phyloP scores from a whole-genome alignment of 2,113 vertebrate genomes.

The Edolisoma coerulescens region DNA sequence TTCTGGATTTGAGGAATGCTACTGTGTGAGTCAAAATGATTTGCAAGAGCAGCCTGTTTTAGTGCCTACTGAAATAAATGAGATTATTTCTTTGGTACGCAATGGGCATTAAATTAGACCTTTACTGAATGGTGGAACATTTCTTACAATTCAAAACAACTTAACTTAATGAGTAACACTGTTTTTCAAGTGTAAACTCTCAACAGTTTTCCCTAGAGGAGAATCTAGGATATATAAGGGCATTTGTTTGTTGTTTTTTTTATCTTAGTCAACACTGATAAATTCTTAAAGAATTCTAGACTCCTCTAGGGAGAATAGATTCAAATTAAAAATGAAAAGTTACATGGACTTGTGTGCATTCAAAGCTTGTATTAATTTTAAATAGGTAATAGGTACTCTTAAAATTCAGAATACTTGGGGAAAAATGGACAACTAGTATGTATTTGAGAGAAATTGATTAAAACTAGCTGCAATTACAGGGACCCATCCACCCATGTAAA shows the following conservation, averaged over 20 bases:
- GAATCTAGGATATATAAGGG: not conserved
- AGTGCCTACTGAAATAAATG: not conserved
- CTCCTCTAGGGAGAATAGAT: not conserved
- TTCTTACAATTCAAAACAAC: not conserved
- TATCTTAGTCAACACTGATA: not conserved
- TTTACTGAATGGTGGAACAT: not conserved
- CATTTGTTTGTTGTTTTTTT: not conserved
- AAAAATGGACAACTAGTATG: not conserved
- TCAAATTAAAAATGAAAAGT: constrained; percentile 33
- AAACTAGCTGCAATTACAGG: constrained; percentile 18
- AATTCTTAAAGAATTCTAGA: constrained; percentile 4
- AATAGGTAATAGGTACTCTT: not conserved
- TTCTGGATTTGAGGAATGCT: not conserved
- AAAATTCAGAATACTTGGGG: not conserved
- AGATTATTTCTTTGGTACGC: not conserved
- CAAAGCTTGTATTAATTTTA: not conserved
- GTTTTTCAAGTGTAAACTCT: constrained; percentile 13
- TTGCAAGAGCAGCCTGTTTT: not conserved
- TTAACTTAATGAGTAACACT: not conserved
- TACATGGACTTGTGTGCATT: not conserved
- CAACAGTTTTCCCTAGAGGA: constrained; percentile 9
- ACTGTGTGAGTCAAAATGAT: not conserved
- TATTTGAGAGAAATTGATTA: constrained; percentile 31
- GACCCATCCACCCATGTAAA: constrained; percentile 15
- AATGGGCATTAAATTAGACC: not conserved